Percentiles rank a stretch among this genome's conserved stretches.
Conservation (phyloP, 2,797 vertebrate genomes). For the Amazona ochrocephala region DNA sequence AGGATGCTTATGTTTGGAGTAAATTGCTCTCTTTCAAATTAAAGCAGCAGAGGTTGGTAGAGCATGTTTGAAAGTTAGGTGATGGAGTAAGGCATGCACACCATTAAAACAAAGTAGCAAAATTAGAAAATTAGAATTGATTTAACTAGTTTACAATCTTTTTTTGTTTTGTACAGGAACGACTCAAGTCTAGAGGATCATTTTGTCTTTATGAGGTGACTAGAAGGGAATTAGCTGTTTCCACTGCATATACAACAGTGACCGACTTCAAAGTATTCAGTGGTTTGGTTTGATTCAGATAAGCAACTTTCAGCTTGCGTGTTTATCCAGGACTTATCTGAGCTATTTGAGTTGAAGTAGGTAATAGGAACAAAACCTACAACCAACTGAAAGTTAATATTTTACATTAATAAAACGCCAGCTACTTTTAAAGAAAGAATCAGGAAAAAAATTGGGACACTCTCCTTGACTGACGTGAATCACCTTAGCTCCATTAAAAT, state of each 20-base stretch:
- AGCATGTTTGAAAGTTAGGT: not conserved
- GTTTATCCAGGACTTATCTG: constrained; percentile 57
- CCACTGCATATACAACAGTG: not conserved
- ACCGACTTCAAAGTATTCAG: constrained; percentile 46
- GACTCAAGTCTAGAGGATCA: not conserved
- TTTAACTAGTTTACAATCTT: not conserved
- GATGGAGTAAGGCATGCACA: not conserved
- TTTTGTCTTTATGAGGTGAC: constrained; percentile 6
- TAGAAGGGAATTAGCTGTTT: constrained; percentile 15
- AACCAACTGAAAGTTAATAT: constrained; percentile 44
- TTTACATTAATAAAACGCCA: constrained; percentile 45
- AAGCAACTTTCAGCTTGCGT: constrained; percentile 1
- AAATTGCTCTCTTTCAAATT: not conserved
- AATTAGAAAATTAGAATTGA: not conserved
- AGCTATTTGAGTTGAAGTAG: constrained; percentile 16
- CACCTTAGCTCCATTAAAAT: not conserved
- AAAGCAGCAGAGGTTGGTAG: not conserved
- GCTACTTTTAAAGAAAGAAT: constrained; percentile 18
- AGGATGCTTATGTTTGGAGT: not conserved
- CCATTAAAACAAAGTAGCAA: not conserved
- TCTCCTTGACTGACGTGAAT: not conserved
- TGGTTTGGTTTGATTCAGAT: constrained; percentile 52
- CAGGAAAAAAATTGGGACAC: constrained; percentile 18
- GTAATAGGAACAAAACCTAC: constrained; percentile 36
- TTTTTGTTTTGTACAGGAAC: not conserved